Evolutionary conservation across 1,140 invertebrate genomes (phyloP), one percentile per base, ranked within the genome.

Genomic region (Drosophila watanabei): DNA sequence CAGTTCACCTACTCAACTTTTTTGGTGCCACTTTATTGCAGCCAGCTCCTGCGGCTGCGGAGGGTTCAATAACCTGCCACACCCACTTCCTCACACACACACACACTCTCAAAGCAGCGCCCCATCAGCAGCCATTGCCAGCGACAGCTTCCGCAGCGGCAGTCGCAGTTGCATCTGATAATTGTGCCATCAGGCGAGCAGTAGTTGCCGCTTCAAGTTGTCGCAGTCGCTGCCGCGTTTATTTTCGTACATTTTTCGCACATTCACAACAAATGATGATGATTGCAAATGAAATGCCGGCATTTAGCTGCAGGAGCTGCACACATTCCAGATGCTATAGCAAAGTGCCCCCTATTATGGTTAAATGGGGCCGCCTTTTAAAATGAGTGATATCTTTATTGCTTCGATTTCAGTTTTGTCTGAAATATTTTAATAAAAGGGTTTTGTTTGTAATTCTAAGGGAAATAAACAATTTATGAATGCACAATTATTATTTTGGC

Each of bases 11-110:
- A 66, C 68, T 72, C 72, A 78, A 61, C 41, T 68, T 62, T 49
- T 48, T 63, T 60, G 68, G 45, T 62, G 57, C 43, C 85, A 68
- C 75, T 79, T 72, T 71, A 87, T 83, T 57, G 76, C 70, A 41
- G 46, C 41, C 14, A 39, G 14, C 35, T 56, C 20, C 35, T 24
- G 35, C 5, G 32, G 41, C 49, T 54, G 39, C 28, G 20, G 45
- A 33, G 46, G 66, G 84, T 88, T 87, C 84, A 88, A 88, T 83
- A 83, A 88, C 82, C 84, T 72, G 20, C 39, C 9, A 43, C 43
- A 24, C 41, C 43, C 49, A 20, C 20, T 13, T 24, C 41, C 41
- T 2, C 5, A n/a, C 49, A 24, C 43, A 49, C 43, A 39, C 39
- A 20, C 16, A 33, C 37, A 28, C 2, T 3, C 56, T 14, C 48